phyloP scores from a whole-genome alignment of 2,888 invertebrate genomes.

The Drosophila aldrichi region DNA sequence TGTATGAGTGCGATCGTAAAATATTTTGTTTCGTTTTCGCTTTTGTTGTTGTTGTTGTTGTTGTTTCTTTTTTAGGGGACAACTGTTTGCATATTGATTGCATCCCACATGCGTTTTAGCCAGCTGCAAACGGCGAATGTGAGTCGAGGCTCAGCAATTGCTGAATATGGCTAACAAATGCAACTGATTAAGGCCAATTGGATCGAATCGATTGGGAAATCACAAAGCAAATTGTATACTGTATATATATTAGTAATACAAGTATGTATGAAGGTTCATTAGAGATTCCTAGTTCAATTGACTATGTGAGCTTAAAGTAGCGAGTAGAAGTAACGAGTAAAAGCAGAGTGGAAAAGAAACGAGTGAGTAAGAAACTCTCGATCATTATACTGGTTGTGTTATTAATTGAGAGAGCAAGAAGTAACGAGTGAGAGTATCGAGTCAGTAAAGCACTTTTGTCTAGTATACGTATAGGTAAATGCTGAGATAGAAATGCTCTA shows the following conservation, averaged over 20 bases:
- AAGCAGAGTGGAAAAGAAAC: no score
- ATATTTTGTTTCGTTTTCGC: constrained; percentile 10
- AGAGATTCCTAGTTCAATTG: not conserved
- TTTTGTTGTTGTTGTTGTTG: not conserved
- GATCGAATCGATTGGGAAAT: constrained; percentile 12
- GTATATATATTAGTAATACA: not conserved
- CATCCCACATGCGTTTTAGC: constrained; percentile 11
- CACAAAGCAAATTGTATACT: not conserved
- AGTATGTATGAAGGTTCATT: not conserved
- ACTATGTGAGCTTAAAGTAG: no score
- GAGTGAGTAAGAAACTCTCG: no score
- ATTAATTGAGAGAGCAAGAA: no score
- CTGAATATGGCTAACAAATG: constrained; percentile 15
- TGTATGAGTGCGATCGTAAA: constrained; percentile 44
- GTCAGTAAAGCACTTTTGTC: no score
- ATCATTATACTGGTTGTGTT: no score
- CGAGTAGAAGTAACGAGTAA: no score
- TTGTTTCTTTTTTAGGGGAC: constrained; percentile 1
- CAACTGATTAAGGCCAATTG: constrained; percentile 22
- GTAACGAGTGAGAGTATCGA: no score
- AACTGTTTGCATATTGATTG: constrained; percentile 43
- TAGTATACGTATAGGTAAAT: no score
- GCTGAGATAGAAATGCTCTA: no score
- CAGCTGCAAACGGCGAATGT: constrained; percentile 1
- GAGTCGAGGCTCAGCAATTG: constrained; percentile 7